Conservation (phyloP, 2,113 vertebrate species). For the Phalacrocorax aristotelis region DNA sequence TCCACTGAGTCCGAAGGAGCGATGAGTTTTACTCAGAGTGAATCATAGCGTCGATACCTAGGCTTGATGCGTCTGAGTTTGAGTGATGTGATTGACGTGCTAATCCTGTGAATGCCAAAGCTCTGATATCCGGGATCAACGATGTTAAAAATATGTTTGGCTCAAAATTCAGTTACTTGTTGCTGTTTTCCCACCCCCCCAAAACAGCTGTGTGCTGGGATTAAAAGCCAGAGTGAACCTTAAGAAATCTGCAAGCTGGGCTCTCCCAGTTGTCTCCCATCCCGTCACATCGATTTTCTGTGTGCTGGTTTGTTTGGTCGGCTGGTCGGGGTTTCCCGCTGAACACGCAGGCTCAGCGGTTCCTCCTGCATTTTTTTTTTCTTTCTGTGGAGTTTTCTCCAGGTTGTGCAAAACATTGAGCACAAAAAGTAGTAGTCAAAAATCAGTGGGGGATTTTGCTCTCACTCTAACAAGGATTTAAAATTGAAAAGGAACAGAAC, state of each 20-base stretch:
- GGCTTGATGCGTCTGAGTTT: neutral
- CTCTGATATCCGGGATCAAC: neutral
- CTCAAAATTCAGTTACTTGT: neutral
- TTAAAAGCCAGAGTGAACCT: constrained; percentile 42
- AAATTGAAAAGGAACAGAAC: neutral
- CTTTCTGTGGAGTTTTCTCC: neutral
- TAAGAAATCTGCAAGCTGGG: neutral
- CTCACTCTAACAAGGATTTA: neutral
- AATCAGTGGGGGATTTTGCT: neutral
- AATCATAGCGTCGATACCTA: neutral
- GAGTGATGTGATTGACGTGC: neutral
- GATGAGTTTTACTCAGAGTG: neutral
- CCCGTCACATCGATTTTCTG: neutral
- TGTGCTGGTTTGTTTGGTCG: constrained; percentile 17
- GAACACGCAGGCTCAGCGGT: neutral
- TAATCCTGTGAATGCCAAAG: neutral
- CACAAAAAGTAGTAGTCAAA: neutral
- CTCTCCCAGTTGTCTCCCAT: neutral
- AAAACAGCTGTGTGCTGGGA: neutral
- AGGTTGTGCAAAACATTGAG: neutral
- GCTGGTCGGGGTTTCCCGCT: neutral
- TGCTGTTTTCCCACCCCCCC: constrained; percentile 1
- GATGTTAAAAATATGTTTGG: neutral
- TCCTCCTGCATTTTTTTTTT: neutral
- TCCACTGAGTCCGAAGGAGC: neutral